phyloP scores from a whole-genome alignment of 1,140 invertebrate species.

The Augochlora pura region DNA sequence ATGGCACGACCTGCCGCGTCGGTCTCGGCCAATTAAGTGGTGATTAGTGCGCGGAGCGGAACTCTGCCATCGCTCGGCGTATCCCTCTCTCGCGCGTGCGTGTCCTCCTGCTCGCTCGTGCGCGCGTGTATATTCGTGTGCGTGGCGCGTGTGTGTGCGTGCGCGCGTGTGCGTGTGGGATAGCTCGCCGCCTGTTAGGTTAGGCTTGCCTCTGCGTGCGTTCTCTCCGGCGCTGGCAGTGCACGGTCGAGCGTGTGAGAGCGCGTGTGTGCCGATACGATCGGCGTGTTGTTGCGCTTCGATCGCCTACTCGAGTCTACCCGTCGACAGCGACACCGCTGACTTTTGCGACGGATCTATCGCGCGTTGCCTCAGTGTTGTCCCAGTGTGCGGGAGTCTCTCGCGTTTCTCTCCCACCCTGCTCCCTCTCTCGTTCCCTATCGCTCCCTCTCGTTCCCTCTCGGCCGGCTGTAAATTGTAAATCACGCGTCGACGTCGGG shows the following conservation, averaged over 20 bases:
- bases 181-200: not conserved
- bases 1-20: conserved; percentile 67
- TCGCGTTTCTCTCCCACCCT: no score
- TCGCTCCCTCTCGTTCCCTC: not conserved
- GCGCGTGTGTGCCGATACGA: not conserved
- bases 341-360: not conserved
- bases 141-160: not conserved
- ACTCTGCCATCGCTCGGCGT: conserved; percentile 37
- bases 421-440: no score
- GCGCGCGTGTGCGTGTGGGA: not conserved
- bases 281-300: no score
- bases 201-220: conserved; percentile 37
- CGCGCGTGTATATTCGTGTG: not conserved
- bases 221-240: no score
- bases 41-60: conserved; percentile 65
- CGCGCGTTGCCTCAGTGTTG: not conserved
- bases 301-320: no score
- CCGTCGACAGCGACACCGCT: no score
- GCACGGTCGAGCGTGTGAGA: not conserved
- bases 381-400: no score
- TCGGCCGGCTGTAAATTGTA: conserved; percentile 25
- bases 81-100: conserved; percentile 1
- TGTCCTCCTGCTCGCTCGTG: not conserved
- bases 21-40: conserved; percentile 68
- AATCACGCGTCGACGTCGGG: conserved; percentile 57